Evolutionary conservation across 2,797 vertebrate species (phyloP), one percentile per base, ranked within the genome.

Genomic region (Oreonectes daqikongensis): DNA sequence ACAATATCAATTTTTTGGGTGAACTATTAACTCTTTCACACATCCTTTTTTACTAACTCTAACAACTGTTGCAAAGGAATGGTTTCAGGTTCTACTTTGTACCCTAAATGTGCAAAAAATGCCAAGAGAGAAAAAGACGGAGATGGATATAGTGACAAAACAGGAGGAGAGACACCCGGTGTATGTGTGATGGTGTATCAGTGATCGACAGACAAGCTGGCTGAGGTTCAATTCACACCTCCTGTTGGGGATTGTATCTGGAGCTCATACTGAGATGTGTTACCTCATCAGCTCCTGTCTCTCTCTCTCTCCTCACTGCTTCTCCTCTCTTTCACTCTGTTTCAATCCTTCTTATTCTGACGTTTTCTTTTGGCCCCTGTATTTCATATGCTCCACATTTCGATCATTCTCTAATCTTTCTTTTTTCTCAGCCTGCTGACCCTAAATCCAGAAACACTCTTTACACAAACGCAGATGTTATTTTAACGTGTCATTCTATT

Each of bases 181-280:
- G 48, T 72, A 65, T 70, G 77, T 59, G 63, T 65, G 40, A 20
- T 28, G 55, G 66, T 59, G 59, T 61, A 50, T 65, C 50, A 8
- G 18, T 69, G 74, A 78, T 80, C 17, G 61, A 70, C 75, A 72
- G 72, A 80, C 66, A 70, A 20, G 57, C 61, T 72, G 53, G 52
- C 44, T 52, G 24, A 74, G 50, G 60, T 79, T 78, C 52, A 66
- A 30, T 73, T 84, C 69, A 72, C 82, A 79, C 82, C 77, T 84
- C 42, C 63, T 64, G 80, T 38, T 77, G 74, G 79, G 79, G 50
- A 73, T 72, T 80, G 71, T 68, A 83, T 70, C 65, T 72, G 69
- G 38, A 69, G 32, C 55, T 52, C 70, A 80, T 40, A 72, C 44
- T 52, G 66, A 79, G 69, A 52, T 46, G 64, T 63, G 74, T 61